Percentiles rank a stretch among this genome's conserved stretches.
phyloP scores from a whole-genome alignment of 2,888 invertebrate genomes.

The Macrophya alboannulata region DNA sequence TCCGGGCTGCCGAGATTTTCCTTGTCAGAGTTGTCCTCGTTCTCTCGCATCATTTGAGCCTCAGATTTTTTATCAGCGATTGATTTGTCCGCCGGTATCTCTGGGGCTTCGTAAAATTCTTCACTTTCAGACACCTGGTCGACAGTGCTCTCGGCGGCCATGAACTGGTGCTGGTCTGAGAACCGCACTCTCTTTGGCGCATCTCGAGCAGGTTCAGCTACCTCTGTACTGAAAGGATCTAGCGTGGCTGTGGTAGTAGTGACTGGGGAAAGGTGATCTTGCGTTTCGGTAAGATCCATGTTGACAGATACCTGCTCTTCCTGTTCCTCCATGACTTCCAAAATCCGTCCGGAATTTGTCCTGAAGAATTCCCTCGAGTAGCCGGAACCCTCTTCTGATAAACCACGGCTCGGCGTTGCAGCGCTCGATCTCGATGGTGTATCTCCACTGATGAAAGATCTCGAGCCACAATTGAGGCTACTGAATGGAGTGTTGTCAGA shows the following conservation, averaged over 20 bases:
- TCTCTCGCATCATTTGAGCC: conserved; percentile 55
- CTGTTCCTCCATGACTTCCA: conserved; percentile 61
- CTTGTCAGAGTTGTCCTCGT: conserved; percentile 61
- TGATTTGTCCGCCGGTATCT: conserved; percentile 62
- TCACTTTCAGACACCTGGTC: conserved; percentile 63
- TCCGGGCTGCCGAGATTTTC: conserved; percentile 57
- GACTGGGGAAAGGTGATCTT: neutral
- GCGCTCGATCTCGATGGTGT: conserved; percentile 49
- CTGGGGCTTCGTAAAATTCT: conserved; percentile 67
- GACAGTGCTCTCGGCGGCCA: conserved; percentile 25
- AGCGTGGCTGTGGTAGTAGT: neutral
- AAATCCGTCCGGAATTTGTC: conserved; percentile 58
- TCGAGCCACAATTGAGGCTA: conserved; percentile 9
- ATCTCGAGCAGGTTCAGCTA: conserved; percentile 56
- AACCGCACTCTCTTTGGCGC: conserved; percentile 70
- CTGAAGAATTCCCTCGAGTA: conserved; percentile 50
- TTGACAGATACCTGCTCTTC: conserved; percentile 37
- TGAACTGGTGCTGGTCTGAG: conserved; percentile 67
- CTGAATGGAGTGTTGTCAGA: conserved; percentile 37
- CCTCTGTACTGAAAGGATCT: neutral
- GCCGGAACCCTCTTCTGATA: conserved; percentile 13
- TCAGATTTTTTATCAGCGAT: conserved; percentile 13
- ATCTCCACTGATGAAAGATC: conserved; percentile 3
- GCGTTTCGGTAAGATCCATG: conserved; percentile 53
- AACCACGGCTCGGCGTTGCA: conserved; percentile 49